A percentile compares a stretch with the other conserved stretches of the same genome.
Conservation (phyloP, 2,797 vertebrate genomes). For the Sciurus vulgaris region DNA sequence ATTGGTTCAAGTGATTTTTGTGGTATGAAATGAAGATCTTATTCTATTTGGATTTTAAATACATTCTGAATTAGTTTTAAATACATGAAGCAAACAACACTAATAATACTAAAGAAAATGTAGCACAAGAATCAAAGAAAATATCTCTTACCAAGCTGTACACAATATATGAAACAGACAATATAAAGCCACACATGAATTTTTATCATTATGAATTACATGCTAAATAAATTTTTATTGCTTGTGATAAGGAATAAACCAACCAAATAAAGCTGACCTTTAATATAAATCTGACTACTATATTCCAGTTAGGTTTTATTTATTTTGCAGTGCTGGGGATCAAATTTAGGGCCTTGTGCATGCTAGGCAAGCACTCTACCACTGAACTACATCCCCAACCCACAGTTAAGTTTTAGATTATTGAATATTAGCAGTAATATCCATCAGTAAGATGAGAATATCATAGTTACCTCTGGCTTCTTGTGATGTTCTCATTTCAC, state of each 20-base stretch:
- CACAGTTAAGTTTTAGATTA: background rate
- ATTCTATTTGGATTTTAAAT: background rate
- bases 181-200: background rate
- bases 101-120: background rate
- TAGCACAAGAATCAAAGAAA: background rate
- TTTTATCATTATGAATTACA: background rate
- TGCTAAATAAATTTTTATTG: background rate
- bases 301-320: background rate
- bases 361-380: background rate
- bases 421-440: background rate
- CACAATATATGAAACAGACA: background rate
- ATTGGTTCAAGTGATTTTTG: conserved; percentile 5
- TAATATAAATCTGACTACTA: background rate
- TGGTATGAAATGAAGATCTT: background rate
- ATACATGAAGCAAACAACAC: background rate
- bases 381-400: background rate
- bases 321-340: background rate
- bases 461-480: conserved; percentile 90
- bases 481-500: conserved; percentile 86
- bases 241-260: background rate
- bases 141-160: background rate
- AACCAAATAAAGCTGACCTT: conserved; percentile 11
- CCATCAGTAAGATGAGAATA: background rate
- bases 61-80: conserved; percentile 1
- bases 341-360: background rate